These are phyloP conservation scores for Pectinophora gossypiella DNA, from an alignment of 1,140 invertebrate species.

Conservation along the genomic window DNA sequence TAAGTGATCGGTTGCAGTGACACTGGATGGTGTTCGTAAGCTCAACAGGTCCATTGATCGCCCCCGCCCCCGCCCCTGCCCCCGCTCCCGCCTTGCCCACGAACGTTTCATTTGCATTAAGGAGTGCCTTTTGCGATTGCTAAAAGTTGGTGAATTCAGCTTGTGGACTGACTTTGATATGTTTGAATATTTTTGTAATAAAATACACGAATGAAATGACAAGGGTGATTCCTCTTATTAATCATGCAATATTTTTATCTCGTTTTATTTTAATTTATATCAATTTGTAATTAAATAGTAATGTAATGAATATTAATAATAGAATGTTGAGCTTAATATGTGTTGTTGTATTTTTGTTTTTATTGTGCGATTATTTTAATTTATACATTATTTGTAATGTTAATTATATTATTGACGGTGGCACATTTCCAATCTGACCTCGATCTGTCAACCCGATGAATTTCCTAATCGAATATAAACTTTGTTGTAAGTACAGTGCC, in stretches of 20 bases:
- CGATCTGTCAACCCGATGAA: constrained; percentile 31
- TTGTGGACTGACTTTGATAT: constrained; percentile 51
- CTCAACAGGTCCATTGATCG: constrained; percentile 23
- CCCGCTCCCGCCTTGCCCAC: background rate
- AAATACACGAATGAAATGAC: constrained; percentile 13
- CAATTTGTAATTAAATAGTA: constrained; percentile 1
- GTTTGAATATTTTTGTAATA: constrained; percentile 50
- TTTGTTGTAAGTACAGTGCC: constrained; percentile 26
- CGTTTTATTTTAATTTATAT: constrained; percentile 13
- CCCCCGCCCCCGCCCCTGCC: background rate
- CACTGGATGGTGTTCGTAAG: constrained; percentile 19
- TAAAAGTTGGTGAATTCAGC: constrained; percentile 36
- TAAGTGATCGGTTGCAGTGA: no score
- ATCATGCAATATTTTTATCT: constrained; percentile 16
- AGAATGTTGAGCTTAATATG: constrained; percentile 39
- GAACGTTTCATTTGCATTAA: constrained; percentile 34
- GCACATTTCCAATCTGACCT: constrained; percentile 34
- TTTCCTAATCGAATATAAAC: constrained; percentile 20
- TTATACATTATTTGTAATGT: constrained; percentile 17
- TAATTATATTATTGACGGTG: constrained; percentile 29
- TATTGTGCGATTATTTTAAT: constrained; percentile 35
- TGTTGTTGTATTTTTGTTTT: constrained; percentile 41
- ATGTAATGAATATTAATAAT: constrained; percentile 16
- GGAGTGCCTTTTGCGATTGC: constrained; percentile 50
- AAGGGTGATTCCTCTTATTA: constrained; percentile 8